phyloP scores from a whole-genome alignment of 2,888 invertebrate genomes.

The Brachylomia viminalis region DNA sequence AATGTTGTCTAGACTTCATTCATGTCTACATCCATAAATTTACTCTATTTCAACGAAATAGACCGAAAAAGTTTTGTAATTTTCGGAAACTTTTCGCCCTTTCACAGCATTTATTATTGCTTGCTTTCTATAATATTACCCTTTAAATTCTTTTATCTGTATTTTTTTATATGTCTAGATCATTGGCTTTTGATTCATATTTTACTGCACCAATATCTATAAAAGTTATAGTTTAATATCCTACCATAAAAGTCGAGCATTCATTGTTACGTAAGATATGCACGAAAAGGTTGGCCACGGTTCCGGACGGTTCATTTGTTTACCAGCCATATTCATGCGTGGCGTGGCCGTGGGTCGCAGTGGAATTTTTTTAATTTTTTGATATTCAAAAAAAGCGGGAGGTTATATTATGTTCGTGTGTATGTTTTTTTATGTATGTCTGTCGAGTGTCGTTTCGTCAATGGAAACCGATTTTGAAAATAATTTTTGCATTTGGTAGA shows the following conservation, averaged over 20 bases:
- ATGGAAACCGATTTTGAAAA: too few relatives aligned
- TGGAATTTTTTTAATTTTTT: too few relatives aligned
- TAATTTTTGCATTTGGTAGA: too few relatives aligned
- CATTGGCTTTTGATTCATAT: slow-evolving; percentile 5
- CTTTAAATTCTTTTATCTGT: not conserved
- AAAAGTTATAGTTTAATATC: not conserved
- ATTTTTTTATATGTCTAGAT: not conserved
- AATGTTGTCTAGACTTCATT: slow-evolving; percentile 42
- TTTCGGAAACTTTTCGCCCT: not conserved
- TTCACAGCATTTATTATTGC: not conserved
- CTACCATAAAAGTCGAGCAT: not conserved
- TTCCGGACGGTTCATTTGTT: not conserved
- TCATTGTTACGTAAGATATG: not conserved
- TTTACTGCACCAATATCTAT: slow-evolving; percentile 23
- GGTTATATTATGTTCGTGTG: too few relatives aligned
- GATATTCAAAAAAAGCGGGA: too few relatives aligned
- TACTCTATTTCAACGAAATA: slow-evolving; percentile 3
- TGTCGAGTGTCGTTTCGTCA: too few relatives aligned
- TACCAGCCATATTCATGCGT: not conserved
- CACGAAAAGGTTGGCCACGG: not conserved
- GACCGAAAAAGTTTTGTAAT: not conserved
- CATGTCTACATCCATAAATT: slow-evolving; percentile 3
- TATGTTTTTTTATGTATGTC: too few relatives aligned
- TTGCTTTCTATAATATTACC: not conserved
- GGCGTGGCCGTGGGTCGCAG: too few relatives aligned